Conservation (phyloP, 2,797 vertebrate species). For the Sebastes oblongus region DNA sequence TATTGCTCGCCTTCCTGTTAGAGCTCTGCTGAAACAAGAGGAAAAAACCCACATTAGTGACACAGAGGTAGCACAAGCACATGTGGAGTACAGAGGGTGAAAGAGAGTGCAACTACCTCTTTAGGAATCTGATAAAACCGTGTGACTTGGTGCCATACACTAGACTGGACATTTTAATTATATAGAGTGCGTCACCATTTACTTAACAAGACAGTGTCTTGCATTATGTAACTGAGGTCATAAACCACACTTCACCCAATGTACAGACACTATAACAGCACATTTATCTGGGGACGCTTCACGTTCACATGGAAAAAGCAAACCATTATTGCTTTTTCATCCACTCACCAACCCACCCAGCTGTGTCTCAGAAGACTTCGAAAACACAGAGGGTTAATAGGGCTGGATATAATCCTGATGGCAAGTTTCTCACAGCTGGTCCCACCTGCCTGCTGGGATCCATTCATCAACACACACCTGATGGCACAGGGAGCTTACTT, state of each 20-base stretch:
- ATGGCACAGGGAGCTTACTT: slow-evolving; percentile 18
- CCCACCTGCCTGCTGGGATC: slow-evolving; percentile 40
- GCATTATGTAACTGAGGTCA: neutral
- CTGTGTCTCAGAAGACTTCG: neutral
- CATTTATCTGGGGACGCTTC: neutral
- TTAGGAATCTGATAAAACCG: slow-evolving; percentile 4
- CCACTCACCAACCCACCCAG: neutral
- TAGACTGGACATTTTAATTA: slow-evolving; percentile 21
- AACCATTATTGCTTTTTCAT: neutral
- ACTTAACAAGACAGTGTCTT: neutral
- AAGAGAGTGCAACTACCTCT: neutral
- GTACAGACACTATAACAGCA: neutral
- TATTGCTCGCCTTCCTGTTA: slow-evolving; percentile 90
- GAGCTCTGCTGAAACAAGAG: slow-evolving; percentile 80
- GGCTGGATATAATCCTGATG: neutral
- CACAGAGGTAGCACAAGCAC: neutral
- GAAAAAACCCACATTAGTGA: slow-evolving; percentile 34
- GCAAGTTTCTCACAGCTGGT: slow-evolving; percentile 30
- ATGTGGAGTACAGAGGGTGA: neutral
- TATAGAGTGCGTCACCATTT: neutral
- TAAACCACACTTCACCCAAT: neutral
- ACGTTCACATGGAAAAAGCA: neutral
- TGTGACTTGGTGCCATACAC: neutral
- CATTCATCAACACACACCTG: slow-evolving; percentile 39
- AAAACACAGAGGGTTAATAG: neutral